These are phyloP conservation scores for Philaethria dido DNA, from an alignment of 2,888 invertebrate genomes.

Conservation along the genomic window DNA sequence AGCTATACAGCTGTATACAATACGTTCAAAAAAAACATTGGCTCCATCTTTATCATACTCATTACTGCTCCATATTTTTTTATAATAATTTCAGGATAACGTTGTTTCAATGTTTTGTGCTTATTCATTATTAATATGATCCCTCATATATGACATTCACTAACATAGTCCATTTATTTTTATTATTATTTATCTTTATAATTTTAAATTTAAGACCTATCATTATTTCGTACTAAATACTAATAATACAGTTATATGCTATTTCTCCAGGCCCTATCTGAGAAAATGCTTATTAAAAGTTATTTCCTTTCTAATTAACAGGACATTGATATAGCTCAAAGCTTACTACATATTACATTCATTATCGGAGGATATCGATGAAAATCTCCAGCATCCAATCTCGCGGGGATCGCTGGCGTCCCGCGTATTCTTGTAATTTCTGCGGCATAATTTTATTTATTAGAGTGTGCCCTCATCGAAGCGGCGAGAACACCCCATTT, in stretches of 20 bases:
- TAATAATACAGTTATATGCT: too few species aligned
- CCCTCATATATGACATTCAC: too few species aligned
- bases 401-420: slow-evolving; percentile 70
- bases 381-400: slow-evolving; percentile 79
- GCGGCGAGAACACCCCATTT: slow-evolving; percentile 80
- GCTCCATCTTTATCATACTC: background rate
- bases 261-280: background rate
- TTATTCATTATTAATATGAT: too few species aligned
- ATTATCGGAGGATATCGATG: slow-evolving; percentile 78
- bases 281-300: background rate
- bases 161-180: too few species aligned
- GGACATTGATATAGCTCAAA: slow-evolving; percentile 50
- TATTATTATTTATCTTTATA: too few species aligned
- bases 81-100: too few species aligned
- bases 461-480: slow-evolving; percentile 76
- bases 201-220: too few species aligned
- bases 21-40: background rate
- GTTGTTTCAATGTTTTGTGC: background rate
- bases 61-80: too few species aligned
- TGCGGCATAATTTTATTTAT: slow-evolving; percentile 83
- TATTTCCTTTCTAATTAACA: slow-evolving; percentile 19
- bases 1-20: slow-evolving; percentile 13
- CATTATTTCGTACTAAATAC: too few species aligned
- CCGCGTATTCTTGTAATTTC: slow-evolving; percentile 83
- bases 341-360: slow-evolving; percentile 78